Evolutionary conservation across 2,888 invertebrate genomes (phyloP).

Genomic region (Lasioglossum leucozonium): DNA sequence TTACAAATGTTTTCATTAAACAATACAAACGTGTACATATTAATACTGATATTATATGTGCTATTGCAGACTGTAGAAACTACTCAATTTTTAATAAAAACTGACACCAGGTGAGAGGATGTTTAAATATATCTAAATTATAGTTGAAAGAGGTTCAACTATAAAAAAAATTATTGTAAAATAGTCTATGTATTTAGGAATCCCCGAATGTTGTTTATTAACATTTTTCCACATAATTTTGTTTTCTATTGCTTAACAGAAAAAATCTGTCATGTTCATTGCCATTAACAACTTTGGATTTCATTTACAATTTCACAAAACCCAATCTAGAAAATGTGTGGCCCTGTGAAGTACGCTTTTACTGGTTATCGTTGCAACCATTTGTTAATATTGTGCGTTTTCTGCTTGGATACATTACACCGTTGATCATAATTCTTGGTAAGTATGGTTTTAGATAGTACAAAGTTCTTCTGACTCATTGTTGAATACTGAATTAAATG

Average conservation of each 20-base stretch:
- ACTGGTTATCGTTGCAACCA: conserved; percentile 77
- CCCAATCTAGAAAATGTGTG: conserved; percentile 74
- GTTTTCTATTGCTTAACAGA: conserved; percentile 37
- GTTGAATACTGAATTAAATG: conserved; percentile 20
- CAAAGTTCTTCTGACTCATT: background rate
- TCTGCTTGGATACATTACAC: conserved; percentile 79
- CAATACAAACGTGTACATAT: conserved; percentile 33
- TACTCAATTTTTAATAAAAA: conserved; percentile 20
- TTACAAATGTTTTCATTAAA: conserved; percentile 54
- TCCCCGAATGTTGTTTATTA: background rate
- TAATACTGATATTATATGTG: conserved; percentile 43
- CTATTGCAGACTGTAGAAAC: conserved; percentile 42
- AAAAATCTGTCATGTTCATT: conserved; percentile 65
- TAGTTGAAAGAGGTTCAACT: background rate
- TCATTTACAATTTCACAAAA: conserved; percentile 72
- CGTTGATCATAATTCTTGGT: conserved; percentile 80
- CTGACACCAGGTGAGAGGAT: conserved; percentile 55
- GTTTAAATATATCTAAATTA: background rate
- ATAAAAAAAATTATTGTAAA: background rate
- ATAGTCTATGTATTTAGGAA: background rate
- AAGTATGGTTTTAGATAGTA: conserved; percentile 46
- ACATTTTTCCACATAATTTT: background rate
- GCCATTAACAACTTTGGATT: conserved; percentile 74
- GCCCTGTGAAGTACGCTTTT: conserved; percentile 81
- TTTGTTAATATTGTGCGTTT: conserved; percentile 78